Percentiles rank a stretch among this genome's conserved stretches.
Conservation (phyloP, 2,888 invertebrate genomes). For the Sminthurides aquaticus region DNA sequence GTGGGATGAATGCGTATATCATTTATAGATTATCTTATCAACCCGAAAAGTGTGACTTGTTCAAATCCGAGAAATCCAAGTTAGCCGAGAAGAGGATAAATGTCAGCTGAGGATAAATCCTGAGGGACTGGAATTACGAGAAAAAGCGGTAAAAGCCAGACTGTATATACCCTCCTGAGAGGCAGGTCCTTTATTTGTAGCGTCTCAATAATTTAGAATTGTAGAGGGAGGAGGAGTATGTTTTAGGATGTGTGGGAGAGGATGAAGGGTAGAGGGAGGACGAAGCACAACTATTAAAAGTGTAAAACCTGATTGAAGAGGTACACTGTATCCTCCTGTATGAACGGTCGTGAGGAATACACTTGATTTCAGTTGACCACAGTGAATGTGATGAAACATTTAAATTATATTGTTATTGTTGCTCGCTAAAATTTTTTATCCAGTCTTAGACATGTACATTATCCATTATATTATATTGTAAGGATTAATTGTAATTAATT, state of each 20-base stretch:
- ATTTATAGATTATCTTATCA: no score
- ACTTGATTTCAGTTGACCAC: background rate
- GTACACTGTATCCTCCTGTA: background rate
- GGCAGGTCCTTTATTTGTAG: slow-evolving; percentile 2
- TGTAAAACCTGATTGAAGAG: background rate
- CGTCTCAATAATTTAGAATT: background rate
- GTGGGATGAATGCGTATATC: no score
- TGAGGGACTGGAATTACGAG: no score
- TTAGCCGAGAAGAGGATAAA: no score
- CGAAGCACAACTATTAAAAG: background rate
- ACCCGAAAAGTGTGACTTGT: no score
- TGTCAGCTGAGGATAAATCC: no score
- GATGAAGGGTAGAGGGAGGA: background rate
- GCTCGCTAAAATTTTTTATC: slow-evolving; percentile 8
- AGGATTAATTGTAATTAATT: background rate
- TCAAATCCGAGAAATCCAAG: no score
- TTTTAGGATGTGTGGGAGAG: no score
- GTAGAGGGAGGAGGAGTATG: background rate
- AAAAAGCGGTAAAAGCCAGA: no score
- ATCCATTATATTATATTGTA: slow-evolving; percentile 7
- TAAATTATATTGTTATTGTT: slow-evolving; percentile 7
- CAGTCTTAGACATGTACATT: background rate
- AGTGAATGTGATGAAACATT: slow-evolving; percentile 7
- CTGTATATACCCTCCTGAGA: no score
- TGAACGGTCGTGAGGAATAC: background rate